phyloP scores from a whole-genome alignment of 2,797 vertebrate genomes.

The Thalassophryne amazonica region DNA sequence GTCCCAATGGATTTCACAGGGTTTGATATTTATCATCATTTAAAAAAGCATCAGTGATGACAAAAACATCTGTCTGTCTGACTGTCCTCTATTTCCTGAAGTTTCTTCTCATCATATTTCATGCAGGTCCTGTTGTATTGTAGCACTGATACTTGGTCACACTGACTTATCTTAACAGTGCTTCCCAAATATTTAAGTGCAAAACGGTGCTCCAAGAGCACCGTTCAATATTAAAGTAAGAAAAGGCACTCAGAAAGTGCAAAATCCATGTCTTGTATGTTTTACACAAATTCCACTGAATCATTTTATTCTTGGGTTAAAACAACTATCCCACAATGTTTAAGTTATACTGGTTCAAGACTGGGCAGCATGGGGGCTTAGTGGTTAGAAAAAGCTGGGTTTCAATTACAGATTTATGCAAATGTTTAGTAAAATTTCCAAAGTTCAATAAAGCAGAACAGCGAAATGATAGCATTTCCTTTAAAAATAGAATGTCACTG shows the following conservation, averaged over 20 bases:
- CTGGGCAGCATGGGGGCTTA: slow-evolving; percentile 42
- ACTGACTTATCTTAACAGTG: slow-evolving; percentile 47
- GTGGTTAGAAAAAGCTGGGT: slow-evolving; percentile 51
- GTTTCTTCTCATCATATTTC: slow-evolving; percentile 31
- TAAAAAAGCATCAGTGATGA: slow-evolving; percentile 29
- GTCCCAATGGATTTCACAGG: slow-evolving; percentile 7
- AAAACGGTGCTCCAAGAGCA: slow-evolving; percentile 32
- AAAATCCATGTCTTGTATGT: too few species aligned
- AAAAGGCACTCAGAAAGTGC: too few species aligned
- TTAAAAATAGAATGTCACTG: too few species aligned
- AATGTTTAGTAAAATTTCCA: too few species aligned
- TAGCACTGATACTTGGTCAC: slow-evolving; percentile 40
- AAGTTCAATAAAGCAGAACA: too few species aligned
- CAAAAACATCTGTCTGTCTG: slow-evolving; percentile 13
- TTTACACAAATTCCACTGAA: too few species aligned
- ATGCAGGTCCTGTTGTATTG: slow-evolving; percentile 46
- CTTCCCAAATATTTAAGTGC: slow-evolving; percentile 38
- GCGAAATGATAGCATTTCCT: too few species aligned
- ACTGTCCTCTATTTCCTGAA: slow-evolving; percentile 20
- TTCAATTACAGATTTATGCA: too few species aligned
- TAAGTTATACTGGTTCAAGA: too few species aligned
- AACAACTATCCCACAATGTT: too few species aligned
- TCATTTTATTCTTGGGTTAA: too few species aligned
- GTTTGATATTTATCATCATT: slow-evolving; percentile 27
- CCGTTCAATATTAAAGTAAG: too few species aligned